Percentiles rank a stretch among this genome's conserved stretches.
These are phyloP conservation scores for Lasioglossum baleicum DNA, from an alignment of 1,140 invertebrate genomes.

Conservation along the genomic window DNA sequence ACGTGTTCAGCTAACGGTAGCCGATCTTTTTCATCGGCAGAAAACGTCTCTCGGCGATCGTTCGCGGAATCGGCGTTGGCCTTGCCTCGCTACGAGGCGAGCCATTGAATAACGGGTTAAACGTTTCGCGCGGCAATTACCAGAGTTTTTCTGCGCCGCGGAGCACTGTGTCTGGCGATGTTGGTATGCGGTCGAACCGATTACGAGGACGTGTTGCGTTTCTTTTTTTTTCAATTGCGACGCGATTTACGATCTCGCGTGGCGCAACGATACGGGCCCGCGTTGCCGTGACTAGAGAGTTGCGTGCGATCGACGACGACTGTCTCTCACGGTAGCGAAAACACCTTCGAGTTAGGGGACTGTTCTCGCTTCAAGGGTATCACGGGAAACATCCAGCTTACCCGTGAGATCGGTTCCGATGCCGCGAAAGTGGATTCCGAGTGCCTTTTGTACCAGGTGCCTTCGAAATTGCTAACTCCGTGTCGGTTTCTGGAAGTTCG, in stretches of 20 bases:
- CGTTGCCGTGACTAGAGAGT: too few relatives aligned
- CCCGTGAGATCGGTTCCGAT: too few relatives aligned
- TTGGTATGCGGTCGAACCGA: slow-evolving; percentile 20
- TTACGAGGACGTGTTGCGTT: background rate
- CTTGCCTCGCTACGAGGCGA: background rate
- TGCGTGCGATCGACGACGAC: too few relatives aligned
- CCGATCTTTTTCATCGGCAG: background rate
- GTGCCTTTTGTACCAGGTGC: too few relatives aligned
- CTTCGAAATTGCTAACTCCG: too few relatives aligned
- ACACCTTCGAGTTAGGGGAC: too few relatives aligned
- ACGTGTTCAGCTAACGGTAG: slow-evolving; percentile 22
- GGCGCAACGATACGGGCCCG: too few relatives aligned
- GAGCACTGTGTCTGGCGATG: background rate
- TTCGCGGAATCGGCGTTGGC: slow-evolving; percentile 15
- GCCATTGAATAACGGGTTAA: slow-evolving; percentile 32
- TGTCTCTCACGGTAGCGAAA: too few relatives aligned
- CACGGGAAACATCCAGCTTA: too few relatives aligned
- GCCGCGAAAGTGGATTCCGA: too few relatives aligned
- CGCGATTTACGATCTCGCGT: slow-evolving; percentile 4
- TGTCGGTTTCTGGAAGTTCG: too few relatives aligned
- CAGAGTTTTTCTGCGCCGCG: background rate
- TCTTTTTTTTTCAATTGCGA: background rate
- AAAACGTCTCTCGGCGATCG: slow-evolving; percentile 18
- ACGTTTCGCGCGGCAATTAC: slow-evolving; percentile 19
- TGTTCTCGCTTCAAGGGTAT: too few relatives aligned